A percentile compares a stretch with the other conserved stretches of the same genome.
Evolutionary conservation across 2,888 invertebrate genomes (phyloP).

Genomic region (Euphydryas editha): DNA sequence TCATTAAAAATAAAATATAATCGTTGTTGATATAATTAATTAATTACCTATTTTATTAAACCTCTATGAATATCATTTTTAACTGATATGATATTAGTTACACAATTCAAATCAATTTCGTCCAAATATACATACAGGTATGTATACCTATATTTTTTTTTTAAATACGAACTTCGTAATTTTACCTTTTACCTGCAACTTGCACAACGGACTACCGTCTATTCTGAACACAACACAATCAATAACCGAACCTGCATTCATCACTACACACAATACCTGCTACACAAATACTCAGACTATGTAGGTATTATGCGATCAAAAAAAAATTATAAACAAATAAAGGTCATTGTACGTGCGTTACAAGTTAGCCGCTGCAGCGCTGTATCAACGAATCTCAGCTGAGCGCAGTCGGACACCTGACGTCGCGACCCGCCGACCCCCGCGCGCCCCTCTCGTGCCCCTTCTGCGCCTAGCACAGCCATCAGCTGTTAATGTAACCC

Average conservation of each 20-base stretch:
- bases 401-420: constrained; percentile 76
- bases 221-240: neutral
- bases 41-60: no score
- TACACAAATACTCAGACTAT: constrained; percentile 26
- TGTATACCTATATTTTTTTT: neutral
- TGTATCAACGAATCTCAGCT: constrained; percentile 62
- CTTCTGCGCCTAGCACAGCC: constrained; percentile 56
- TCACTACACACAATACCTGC: constrained; percentile 15
- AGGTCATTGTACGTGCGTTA: constrained; percentile 71
- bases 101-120: neutral
- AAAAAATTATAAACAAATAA: constrained; percentile 70
- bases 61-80: neutral
- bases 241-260: constrained; percentile 18
- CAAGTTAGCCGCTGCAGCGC: constrained; percentile 70
- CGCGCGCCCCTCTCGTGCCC: constrained; percentile 43
- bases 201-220: constrained; percentile 1
- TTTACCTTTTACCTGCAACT: constrained; percentile 5
- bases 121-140: neutral
- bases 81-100: neutral
- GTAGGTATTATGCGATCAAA: constrained; percentile 35
- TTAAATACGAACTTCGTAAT: neutral
- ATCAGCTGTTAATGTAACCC: constrained; percentile 81
- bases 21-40: no score
- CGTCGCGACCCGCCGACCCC: constrained; percentile 56
- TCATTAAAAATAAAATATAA: no score